Evolutionary conservation across 2,113 vertebrate genomes (phyloP).

Genomic region (Papio anubis): DNA sequence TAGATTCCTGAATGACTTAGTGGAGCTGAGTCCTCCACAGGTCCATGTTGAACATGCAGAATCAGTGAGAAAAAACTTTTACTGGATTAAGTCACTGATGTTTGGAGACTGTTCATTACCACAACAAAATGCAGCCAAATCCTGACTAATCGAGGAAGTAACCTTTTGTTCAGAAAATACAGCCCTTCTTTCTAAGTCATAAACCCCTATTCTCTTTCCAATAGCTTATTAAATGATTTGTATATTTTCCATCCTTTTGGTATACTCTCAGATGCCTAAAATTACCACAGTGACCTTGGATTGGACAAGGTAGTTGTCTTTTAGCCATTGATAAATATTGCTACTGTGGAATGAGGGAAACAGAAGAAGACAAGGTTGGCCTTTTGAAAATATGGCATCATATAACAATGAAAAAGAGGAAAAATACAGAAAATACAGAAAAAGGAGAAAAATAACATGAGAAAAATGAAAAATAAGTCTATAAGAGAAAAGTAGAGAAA

Average conservation of each 20-base stretch:
- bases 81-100: neutral
- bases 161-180: slow-evolving; percentile 53
- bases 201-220: slow-evolving; percentile 48
- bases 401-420: neutral
- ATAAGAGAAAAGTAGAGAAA: neutral
- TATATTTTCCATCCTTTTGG: neutral
- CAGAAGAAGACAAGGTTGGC: neutral
- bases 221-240: neutral
- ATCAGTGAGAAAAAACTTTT: slow-evolving; percentile 21
- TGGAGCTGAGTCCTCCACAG: neutral
- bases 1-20: neutral
- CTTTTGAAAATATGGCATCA: neutral
- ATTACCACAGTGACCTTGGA: neutral
- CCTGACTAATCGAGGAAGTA: slow-evolving; percentile 40
- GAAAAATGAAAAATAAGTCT: neutral
- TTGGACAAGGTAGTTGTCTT: neutral
- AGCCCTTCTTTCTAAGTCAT: slow-evolving; percentile 10
- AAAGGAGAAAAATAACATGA: neutral
- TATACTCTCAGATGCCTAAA: slow-evolving; percentile 8
- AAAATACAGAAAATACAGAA: neutral
- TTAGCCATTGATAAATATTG: neutral
- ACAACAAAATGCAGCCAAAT: slow-evolving; percentile 34
- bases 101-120: slow-evolving; percentile 39
- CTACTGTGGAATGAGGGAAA: neutral
- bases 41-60: neutral